These are phyloP conservation scores for Dromaius novaehollandiae DNA, from an alignment of 2,113 vertebrate species.

Conservation along the genomic window DNA sequence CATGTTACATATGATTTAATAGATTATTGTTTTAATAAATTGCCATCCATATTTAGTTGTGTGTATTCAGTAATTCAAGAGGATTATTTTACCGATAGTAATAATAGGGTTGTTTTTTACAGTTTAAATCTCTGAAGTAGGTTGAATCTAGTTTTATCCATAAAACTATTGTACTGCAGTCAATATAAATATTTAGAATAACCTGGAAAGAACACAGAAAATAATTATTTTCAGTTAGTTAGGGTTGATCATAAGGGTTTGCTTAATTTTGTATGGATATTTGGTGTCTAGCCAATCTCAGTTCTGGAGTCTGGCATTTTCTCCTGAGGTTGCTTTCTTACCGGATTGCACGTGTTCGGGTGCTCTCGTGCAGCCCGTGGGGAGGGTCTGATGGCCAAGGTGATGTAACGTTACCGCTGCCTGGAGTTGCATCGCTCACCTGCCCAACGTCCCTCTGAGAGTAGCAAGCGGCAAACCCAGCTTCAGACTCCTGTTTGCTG, in stretches of 20 bases:
- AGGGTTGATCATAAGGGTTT: not conserved
- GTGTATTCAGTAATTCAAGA: not conserved
- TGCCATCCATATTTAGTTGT: not conserved
- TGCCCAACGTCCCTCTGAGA: not conserved
- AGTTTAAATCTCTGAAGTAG: not conserved
- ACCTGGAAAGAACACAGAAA: not conserved
- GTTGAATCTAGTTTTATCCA: not conserved
- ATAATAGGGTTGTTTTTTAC: not conserved
- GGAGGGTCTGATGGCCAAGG: not conserved
- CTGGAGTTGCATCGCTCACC: not conserved
- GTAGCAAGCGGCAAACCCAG: not conserved
- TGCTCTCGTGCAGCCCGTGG: not conserved
- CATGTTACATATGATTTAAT: not conserved
- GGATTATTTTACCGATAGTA: not conserved
- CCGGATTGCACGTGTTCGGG: not conserved
- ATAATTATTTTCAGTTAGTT: not conserved
- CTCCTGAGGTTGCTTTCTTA: not conserved
- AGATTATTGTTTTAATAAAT: not conserved
- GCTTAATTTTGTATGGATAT: not conserved
- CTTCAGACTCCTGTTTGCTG: not conserved
- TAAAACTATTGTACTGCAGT: not conserved
- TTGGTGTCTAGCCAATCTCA: not conserved
- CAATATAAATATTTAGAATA: not conserved
- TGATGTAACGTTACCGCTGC: rapidly evolving
- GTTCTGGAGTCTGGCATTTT: not conserved